Evolutionary conservation across 2,113 vertebrate species (phyloP), one percentile per base, ranked within the genome.

Genomic region (Lasiurus cinereus): DNA sequence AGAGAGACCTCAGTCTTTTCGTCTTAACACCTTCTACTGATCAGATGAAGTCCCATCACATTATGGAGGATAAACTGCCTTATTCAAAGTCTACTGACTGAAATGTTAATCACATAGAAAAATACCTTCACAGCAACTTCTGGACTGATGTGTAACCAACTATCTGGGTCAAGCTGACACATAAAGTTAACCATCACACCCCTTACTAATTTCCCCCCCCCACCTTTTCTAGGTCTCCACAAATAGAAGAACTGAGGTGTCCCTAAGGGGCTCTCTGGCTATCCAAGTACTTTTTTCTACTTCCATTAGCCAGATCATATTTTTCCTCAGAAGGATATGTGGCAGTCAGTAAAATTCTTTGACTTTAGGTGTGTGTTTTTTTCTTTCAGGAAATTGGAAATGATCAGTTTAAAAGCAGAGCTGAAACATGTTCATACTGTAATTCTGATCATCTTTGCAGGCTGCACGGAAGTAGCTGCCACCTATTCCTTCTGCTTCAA

Each of bases 251-350:
- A 64, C 64, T 59, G 62, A 33, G 39, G 31, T 59, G 11, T 66
- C 84, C 21, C 13, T 22, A n/a, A 36, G 8, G 36, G 14, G 18
- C 67, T 33, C 7, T 31, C 66, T 88, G 64, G 19, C 24, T 83
- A 79, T 77, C 33, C 29, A 62, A 50, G 36, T 72, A 77, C 18
- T 48, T 93, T 70, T 76, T 77, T 29, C 46, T 66, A 77, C 7
- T 74, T 83, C 27, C 54, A 19, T 67, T 12, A 64, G 56, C 13
- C 50, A 43, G 76, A 85, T 93, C 64, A 76, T 88, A 80, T 62
- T 87, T 84, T 79, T 62, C 54, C 67, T 78, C 56, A 88, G 66
- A 83, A 92, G n/a, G 69, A 86, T 86, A 83, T 93, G 46, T 54
- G 86, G 27, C 31, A 27, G 69, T 54, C 8, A 16, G 79, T 77